Conservation (phyloP, 2,888 invertebrate genomes). For the Branchellion lobata region DNA sequence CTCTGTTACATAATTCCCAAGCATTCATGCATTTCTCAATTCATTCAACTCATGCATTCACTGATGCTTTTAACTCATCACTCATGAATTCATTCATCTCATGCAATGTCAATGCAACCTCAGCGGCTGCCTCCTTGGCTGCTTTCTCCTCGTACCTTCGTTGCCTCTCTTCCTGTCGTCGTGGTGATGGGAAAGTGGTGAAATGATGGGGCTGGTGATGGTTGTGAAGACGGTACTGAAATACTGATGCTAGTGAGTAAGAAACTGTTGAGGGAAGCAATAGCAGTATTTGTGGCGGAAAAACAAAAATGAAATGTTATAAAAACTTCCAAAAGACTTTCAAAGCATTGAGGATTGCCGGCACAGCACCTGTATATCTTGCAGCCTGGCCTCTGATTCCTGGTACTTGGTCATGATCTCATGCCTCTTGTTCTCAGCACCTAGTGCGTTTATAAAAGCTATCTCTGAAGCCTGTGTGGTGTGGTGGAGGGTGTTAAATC, state of each 20-base stretch:
- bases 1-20: not conserved
- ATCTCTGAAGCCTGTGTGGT: conserved; percentile 87
- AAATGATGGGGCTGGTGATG: no score
- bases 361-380: conserved; percentile 67
- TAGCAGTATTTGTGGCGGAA: not conserved
- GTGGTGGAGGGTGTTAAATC: conserved; percentile 45
- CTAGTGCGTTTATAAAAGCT: conserved; percentile 91
- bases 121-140: conserved; percentile 91
- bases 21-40: no score
- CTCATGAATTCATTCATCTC: no score
- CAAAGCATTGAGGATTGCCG: no score
- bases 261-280: not conserved
- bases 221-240: conserved; percentile 3
- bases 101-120: no score
- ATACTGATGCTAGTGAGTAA: not conserved
- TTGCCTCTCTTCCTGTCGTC: conserved; percentile 78
- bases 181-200: no score
- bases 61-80: no score
- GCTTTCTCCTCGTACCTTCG: conserved; percentile 85
- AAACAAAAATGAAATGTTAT: not conserved
- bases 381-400: conserved; percentile 65
- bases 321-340: no score
- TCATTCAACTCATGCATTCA: no score
- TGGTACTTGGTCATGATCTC: conserved; percentile 76
- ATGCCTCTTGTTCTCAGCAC: conserved; percentile 87